Base-by-base conservation (phyloP, 2,113 vertebrate genomes). In the Mustelus asterias region DNA sequence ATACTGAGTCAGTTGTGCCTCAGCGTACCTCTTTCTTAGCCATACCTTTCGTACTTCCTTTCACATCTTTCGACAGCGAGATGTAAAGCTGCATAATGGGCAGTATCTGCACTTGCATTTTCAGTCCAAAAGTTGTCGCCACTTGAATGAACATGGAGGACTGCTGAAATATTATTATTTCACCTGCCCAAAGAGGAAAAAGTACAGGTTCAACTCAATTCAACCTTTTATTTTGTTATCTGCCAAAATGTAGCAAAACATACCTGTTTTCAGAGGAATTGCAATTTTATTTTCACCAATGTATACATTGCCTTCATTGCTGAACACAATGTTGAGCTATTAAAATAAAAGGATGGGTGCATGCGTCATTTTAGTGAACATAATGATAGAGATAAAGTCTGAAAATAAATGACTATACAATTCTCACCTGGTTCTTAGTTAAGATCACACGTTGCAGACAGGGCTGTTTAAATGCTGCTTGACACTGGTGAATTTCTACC, bases 41-140 rank as follows among this genome's bases (percentile, higher is more conserved):
- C 72, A 63, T 96, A 97, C 97, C 97, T 96, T 96, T 96, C 3
- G 97, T 95, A 1, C 0, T 29, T n/a, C 88, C 95, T 9, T 33
- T 85, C 86, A 96, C n/a, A 29, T 76, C 95, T 96, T 24, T 58
- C 26, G 97, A 96, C 80, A 96, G 95, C 58, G 95, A 97, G 94
- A 98, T 96, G 96, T 97, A 98, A 58, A 98, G 70, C 96, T 98
- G 97, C 67, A 98, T 96, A 96, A 97, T 96, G 96, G 98, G 98
- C 96, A 48, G 96, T 96, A 97, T 94, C 93, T 97, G 97, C 72
- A 98, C 96, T 96, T 97, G 97, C 70, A 98, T 96, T 86, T 97
- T 97, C 80, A 98, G 94, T 44, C 96, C 97, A 96, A 97, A 97
- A 20, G 96, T 96, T 76, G 97, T 97, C 29, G 97, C 95, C 37